Evolutionary conservation across 2,888 invertebrate genomes (phyloP), one percentile per base, ranked within the genome.

Genomic region (Apantesis nais): DNA sequence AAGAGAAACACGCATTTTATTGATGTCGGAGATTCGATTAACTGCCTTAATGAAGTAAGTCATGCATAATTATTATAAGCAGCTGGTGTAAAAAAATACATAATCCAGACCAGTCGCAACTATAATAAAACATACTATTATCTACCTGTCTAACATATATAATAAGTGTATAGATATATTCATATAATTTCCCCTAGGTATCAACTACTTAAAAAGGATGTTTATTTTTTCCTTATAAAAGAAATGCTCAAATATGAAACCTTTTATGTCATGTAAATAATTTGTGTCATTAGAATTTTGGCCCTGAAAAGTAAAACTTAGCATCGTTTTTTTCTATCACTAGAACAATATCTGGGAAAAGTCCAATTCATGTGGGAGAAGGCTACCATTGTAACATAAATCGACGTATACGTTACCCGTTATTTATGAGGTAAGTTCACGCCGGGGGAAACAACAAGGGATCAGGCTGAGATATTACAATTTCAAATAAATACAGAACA

Each of bases 401-500:
- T 90, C 89, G 90, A 87, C 88, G 88, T 90, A 90, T 91, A 90
- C 89, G 90, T 90, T 89, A 88, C 89, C 87, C 82, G 89, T 92
- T 93, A 93, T 93, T 93, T 93, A 93, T 90, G 89, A 91, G 90
- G 86, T 84, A 89, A 90, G 89, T 91, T 90, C 89, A 89, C 88
- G 86, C 86, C 88, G 83, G 85, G 90, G 89, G 89, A 91, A 92
- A 92, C 91, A 93, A 93, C 90, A 88, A 88, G 91, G 92, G 92
- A 92, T 93, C 90, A 89, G 87, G 83, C 88, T 89, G 91, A 92
- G 93, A 94, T 93, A 94, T 94, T 93, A 94, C 93, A 94, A 93
- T 93, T 93, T 92, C 91, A 94, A 93, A 94, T 93, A 94, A 94
- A 94, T 93, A 94, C 91, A 90, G 89, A 90, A 88, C 92, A 94